phyloP scores from a whole-genome alignment of 2,113 vertebrate genomes.

The Bungarus multicinctus region DNA sequence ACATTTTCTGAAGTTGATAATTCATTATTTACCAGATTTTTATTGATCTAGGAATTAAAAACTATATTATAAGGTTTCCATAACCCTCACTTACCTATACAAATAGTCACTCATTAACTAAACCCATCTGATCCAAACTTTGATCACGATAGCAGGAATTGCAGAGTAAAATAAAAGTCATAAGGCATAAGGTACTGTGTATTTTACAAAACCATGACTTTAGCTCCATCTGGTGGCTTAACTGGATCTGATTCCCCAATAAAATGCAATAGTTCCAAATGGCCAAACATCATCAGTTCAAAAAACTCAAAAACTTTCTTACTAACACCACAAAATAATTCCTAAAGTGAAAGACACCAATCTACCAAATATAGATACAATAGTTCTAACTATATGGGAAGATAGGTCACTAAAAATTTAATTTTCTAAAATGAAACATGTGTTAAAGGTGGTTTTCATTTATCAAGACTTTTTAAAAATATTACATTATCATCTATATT shows the following conservation, averaged over 20 bases:
- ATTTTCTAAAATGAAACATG: neutral
- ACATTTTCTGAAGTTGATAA: neutral
- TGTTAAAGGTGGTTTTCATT: neutral
- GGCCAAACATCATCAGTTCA: neutral
- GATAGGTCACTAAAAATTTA: neutral
- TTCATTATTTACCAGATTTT: neutral
- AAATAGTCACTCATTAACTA: neutral
- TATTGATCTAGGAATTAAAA: neutral
- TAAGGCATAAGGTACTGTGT: neutral
- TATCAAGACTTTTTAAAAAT: neutral
- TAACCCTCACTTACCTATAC: neutral
- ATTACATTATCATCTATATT: neutral
- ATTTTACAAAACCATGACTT: neutral
- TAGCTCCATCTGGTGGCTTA: slow-evolving; percentile 14
- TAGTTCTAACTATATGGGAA: neutral
- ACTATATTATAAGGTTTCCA: neutral
- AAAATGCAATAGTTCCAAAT: neutral
- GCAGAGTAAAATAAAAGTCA: neutral
- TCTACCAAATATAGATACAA: neutral
- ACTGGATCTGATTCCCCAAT: neutral
- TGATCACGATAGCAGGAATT: neutral
- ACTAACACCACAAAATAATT: neutral
- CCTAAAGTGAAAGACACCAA: neutral
- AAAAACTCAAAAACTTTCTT: neutral
- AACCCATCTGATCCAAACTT: neutral